Conservation (phyloP, 2,113 vertebrate species). For the Mastomys coucha region DNA sequence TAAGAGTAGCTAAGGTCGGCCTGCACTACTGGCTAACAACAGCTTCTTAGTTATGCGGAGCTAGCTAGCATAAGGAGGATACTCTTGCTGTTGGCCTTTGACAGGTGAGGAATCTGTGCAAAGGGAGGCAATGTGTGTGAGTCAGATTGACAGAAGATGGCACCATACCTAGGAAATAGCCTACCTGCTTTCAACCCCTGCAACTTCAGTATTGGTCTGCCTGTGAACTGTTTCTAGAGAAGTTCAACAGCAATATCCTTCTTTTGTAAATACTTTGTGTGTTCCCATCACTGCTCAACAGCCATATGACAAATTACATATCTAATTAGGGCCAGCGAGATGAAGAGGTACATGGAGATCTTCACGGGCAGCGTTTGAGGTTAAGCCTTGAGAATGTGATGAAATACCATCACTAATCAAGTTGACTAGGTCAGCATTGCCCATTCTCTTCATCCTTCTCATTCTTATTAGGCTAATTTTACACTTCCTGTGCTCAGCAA, state of each 20-base stretch:
- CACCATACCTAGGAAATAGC: not conserved
- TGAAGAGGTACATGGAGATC: constrained; percentile 79
- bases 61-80: not conserved
- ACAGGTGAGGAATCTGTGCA: not conserved
- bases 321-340: constrained; percentile 83
- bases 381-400: constrained; percentile 81
- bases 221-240: not conserved
- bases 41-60: not conserved
- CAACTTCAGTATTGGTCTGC: not conserved
- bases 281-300: constrained; percentile 69
- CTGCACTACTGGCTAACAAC: not conserved
- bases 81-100: not conserved
- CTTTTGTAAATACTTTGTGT: not conserved
- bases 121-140: not conserved
- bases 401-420: constrained; percentile 85
- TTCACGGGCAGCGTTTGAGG: constrained; percentile 72
- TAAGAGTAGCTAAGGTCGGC: fast-evolving
- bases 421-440: constrained; percentile 83
- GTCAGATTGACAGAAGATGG: not conserved
- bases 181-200: not conserved
- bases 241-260: not conserved
- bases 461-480: constrained; percentile 87
- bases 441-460: constrained; percentile 81
- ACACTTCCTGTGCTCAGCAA: constrained; percentile 84
- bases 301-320: constrained; percentile 75